Conservation (phyloP, 2,113 vertebrate genomes). For the Panthera uncia region DNA sequence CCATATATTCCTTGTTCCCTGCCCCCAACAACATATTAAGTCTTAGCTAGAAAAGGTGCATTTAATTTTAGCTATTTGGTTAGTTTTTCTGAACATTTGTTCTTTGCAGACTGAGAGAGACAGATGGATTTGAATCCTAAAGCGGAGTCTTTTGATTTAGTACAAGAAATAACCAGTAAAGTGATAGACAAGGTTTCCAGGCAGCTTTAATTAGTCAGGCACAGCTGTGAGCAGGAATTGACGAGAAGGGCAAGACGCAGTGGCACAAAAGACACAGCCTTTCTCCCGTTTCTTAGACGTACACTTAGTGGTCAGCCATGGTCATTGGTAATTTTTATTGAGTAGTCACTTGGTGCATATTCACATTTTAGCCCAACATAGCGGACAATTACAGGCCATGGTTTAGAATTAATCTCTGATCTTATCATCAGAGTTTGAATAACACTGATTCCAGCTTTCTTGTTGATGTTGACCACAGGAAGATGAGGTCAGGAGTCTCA, state of each 20-base stretch:
- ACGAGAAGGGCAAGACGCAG: not conserved
- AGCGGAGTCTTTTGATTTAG: slow-evolving; percentile 54
- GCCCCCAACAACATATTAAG: not conserved
- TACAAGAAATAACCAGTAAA: slow-evolving; percentile 61
- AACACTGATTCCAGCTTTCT: not conserved
- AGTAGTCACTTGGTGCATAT: not conserved
- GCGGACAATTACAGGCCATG: not conserved
- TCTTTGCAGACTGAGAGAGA: slow-evolving; percentile 63
- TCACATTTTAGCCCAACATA: not conserved
- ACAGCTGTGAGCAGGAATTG: slow-evolving; percentile 47
- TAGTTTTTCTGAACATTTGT: slow-evolving; percentile 63
- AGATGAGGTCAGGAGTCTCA: not conserved
- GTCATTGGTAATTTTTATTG: not conserved
- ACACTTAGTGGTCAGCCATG: not conserved
- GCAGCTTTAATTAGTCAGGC: slow-evolving; percentile 60
- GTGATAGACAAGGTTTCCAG: slow-evolving; percentile 57
- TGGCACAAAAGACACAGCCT: not conserved
- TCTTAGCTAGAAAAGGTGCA: slow-evolving; percentile 50
- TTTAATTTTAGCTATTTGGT: slow-evolving; percentile 69
- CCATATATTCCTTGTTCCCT: not conserved
- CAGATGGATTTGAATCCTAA: slow-evolving; percentile 75
- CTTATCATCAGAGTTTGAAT: slow-evolving; percentile 32
- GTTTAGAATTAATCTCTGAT: not conserved
- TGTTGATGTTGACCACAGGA: not conserved
- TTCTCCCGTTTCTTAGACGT: slow-evolving; percentile 21